These are phyloP conservation scores for Caranx melampygus DNA, from an alignment of 2,113 vertebrate species.

Conservation along the genomic window DNA sequence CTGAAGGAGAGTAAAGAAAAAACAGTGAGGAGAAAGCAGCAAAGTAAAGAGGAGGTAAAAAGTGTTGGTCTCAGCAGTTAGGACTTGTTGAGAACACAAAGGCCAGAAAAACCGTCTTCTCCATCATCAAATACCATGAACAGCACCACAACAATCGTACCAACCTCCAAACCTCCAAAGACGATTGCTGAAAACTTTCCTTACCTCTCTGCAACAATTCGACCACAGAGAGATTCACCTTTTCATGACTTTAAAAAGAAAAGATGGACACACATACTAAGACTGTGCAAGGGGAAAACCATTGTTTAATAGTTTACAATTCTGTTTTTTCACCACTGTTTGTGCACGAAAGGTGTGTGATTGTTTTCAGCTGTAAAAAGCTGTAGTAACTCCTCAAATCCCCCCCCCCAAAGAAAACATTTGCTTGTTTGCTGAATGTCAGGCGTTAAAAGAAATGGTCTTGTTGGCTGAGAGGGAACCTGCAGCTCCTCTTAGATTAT, in stretches of 20 bases:
- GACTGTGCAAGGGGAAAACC: not conserved
- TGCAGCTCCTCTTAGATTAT: not conserved
- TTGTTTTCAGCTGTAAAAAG: not conserved
- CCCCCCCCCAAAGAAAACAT: constrained; percentile 4
- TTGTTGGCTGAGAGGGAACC: not conserved
- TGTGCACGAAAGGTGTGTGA: not conserved
- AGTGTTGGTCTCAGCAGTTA: constrained; percentile 65
- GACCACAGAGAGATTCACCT: constrained; percentile 6
- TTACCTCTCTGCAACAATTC: constrained; percentile 36
- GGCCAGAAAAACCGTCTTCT: constrained; percentile 28
- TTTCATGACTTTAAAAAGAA: not conserved
- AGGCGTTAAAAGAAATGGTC: not conserved
- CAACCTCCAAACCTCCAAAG: constrained; percentile 12
- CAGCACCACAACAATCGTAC: constrained; percentile 32
- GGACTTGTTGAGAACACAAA: constrained; percentile 54
- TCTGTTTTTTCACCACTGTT: not conserved
- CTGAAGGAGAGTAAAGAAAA: constrained; percentile 11
- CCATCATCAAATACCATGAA: constrained; percentile 50
- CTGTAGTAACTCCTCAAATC: not conserved
- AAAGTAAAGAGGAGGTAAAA: constrained; percentile 45
- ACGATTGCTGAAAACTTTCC: constrained; percentile 45
- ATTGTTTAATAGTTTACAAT: not conserved
- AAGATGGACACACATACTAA: constrained; percentile 11
- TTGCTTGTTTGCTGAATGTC: constrained; percentile 21
- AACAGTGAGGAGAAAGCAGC: constrained; percentile 10